phyloP scores from a whole-genome alignment of 1,140 invertebrate genomes.

The Chionoecetes opilio region DNA sequence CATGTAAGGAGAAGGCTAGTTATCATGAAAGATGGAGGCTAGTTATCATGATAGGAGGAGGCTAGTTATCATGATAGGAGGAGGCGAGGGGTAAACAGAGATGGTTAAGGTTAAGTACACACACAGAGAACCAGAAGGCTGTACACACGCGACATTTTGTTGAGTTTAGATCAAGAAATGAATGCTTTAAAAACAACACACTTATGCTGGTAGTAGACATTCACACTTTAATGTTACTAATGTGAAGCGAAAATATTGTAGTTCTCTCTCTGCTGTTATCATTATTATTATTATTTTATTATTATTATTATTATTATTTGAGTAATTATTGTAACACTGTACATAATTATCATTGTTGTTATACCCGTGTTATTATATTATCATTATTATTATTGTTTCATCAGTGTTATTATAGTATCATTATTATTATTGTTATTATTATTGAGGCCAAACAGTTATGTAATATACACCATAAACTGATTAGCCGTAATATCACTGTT shows the following conservation, averaged over 20 bases:
- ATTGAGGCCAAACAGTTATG: constrained; percentile 17
- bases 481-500: not conserved
- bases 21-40: not conserved
- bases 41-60: not conserved
- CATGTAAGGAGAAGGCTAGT: not conserved
- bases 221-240: not conserved
- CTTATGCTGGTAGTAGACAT: not conserved
- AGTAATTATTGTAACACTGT: not conserved
- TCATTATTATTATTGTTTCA: too few species aligned
- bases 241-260: not conserved
- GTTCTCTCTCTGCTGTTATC: constrained; percentile 9
- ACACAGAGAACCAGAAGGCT: not conserved
- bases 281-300: not conserved
- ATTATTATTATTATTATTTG: not conserved
- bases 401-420: too few species aligned
- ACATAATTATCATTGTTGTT: not conserved
- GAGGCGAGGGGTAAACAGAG: not conserved
- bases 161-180: not conserved
- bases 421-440: not conserved
- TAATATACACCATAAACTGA: not conserved
- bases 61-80: not conserved
- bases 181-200: not conserved
- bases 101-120: not conserved
- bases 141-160: not conserved
- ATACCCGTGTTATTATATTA: not conserved